Base-by-base conservation (phyloP, 2,797 vertebrate species). In the Iguana delicatissima region DNA sequence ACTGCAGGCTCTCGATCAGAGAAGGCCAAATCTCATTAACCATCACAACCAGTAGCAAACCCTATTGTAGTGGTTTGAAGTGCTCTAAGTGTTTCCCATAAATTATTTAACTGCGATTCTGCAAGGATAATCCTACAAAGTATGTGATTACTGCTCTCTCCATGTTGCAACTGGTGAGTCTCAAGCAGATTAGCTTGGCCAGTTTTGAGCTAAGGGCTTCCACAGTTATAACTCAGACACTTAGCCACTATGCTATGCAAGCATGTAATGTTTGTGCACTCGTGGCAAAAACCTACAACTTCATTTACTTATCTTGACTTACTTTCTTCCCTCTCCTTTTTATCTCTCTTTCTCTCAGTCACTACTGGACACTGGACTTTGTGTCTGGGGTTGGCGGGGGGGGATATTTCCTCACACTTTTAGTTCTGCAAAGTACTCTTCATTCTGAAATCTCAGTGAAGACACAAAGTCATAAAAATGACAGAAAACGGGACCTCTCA, bases 401-500 rank as follows among this genome's bases (percentile, higher is more conserved):
- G 6, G 16, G 4, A 1, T 46, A 6, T 42, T 80, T 57, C 69
- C 32, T 79, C 38, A 8, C 46, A 18, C 6, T 82, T 87, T 79
- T n/a, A 64, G 18, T 26, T 18, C 38, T 26, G 6, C n/a, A 67
- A 35, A 5, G n/a, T 14, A 18, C 6, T 29, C 3, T 50, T 46
- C 8, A 20, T 42, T n/a, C 5, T 55, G 77, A 76, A 35, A n/a
- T 20, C 4, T 22, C 29, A 72, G 26, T 64, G n/a, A 38, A 81
- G 46, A 18, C 2, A 62, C 1, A 29, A 73, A 16, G 9, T 13
- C 18, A 80, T 18, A 84, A 79, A 42, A 0, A 85, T 50, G 88
- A 10, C 12, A 18, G 6, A 72, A 85, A 90, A 1, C 92, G 97
- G 96, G 98, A 99, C 99, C 99, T 99, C 98, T 99, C 99, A 38